Base-by-base conservation (phyloP, 2,113 vertebrate species). In the Dissostichus mawsoni region DNA sequence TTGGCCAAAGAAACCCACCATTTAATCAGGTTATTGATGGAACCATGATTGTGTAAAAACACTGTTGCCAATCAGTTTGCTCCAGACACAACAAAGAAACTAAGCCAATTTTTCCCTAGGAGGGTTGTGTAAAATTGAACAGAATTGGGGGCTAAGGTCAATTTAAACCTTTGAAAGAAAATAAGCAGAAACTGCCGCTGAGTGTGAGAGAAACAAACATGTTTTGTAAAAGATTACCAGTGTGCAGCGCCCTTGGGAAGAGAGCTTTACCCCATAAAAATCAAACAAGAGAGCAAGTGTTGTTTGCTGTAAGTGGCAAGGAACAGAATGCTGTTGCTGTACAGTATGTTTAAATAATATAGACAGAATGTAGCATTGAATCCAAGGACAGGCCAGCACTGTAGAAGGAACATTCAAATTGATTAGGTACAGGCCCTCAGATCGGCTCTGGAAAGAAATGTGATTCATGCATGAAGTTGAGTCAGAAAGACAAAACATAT, bases 401-500 rank as follows among this genome's bases (percentile, higher is more conserved):
- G 41, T 6, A n/a, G 25, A 61, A n/a, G 20, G 11, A 71, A 77
- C 63, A 66, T 50, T 36, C 12, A 73, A 77, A 75, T 33, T 12
- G 41, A 81, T 67, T 25, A 1, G 18, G 23, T 17, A 52, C 20
- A 78, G 56, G 55, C 11, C 12, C 45, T 0, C 16, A 45, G 36
- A 55, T 41, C 0, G 23, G 47, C 51, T 51, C 50, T 63, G 62
- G 41, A 62, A 74, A 77, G 18, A 77, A 74, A 48, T 18, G 1
- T 53, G 65, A 52, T 74, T 56, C 64, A 83, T 66, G 73, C 67
- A 65, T 83, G 65, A 65, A 18, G 59, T 48, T 51, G 41, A 48
- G 48, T 33, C 56, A 76, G 55, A 80, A 70, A 81, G 44, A 58
- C 16, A 83, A 48, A 73, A 83, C 71, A 29, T 63, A 71, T 66